These are phyloP conservation scores for Subacronicta megacephala DNA, from an alignment of 2,888 invertebrate species.

Conservation along the genomic window DNA sequence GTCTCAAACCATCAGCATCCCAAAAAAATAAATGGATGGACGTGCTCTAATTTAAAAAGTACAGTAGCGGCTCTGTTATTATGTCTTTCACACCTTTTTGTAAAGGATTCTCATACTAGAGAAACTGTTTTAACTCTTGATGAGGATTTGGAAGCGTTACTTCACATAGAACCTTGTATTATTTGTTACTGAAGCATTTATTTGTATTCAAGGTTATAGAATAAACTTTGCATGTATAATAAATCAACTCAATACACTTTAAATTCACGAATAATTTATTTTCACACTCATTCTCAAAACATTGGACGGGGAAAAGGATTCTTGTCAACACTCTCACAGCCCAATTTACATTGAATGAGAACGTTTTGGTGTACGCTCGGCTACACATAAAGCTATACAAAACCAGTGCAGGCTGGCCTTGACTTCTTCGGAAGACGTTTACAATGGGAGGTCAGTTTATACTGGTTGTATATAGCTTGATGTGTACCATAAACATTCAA, in stretches of 20 bases:
- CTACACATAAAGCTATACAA: no score
- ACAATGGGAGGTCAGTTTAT: no score
- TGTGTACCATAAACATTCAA: no score
- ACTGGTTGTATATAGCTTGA: no score
- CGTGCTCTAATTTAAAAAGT: constrained; percentile 63
- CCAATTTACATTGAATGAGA: constrained; percentile 46
- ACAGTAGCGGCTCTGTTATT: constrained; percentile 47
- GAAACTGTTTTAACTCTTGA: constrained; percentile 50
- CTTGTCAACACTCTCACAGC: constrained; percentile 11
- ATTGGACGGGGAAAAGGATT: constrained; percentile 13
- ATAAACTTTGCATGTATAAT: constrained; percentile 27
- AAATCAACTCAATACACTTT: constrained; percentile 14
- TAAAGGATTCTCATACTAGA: constrained; percentile 45
- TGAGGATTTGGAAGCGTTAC: constrained; percentile 54
- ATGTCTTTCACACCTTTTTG: constrained; percentile 58
- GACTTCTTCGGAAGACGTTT: no score
- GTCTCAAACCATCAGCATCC: constrained; percentile 40
- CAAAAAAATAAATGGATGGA: constrained; percentile 55
- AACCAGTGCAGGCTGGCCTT: no score
- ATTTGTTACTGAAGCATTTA: constrained; percentile 32
- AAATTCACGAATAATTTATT: constrained; percentile 12
- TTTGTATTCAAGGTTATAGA: constrained; percentile 33
- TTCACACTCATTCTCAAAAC: constrained; percentile 26
- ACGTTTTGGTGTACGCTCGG: constrained; percentile 24
- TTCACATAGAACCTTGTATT: constrained; percentile 35